These are phyloP conservation scores for Microdon myrmicae DNA, from an alignment of 2,888 invertebrate species.

Conservation along the genomic window DNA sequence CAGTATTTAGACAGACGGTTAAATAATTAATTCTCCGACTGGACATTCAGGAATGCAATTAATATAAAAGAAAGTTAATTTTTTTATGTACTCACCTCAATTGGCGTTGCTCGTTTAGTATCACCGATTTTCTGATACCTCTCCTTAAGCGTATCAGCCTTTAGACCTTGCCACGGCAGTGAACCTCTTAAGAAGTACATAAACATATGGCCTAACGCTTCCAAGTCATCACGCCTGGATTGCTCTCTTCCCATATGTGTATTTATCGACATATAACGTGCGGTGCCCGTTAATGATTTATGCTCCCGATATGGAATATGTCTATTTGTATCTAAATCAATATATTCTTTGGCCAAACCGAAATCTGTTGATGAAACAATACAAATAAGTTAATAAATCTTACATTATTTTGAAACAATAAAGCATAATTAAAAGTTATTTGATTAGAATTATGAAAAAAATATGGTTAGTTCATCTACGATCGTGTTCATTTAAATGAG, in stretches of 20 bases:
- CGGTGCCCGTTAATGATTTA: slow-evolving; percentile 99
- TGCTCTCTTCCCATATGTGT: slow-evolving; percentile 99
- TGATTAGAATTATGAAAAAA: not conserved
- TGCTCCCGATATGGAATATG: slow-evolving; percentile 99
- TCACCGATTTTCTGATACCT: slow-evolving; percentile 99
- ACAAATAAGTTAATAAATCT: slow-evolving; percentile 4
- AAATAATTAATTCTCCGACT: slow-evolving; percentile 1
- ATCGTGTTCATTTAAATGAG: too few relatives aligned
- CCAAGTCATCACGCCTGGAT: slow-evolving; percentile 98
- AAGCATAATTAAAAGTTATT: not conserved
- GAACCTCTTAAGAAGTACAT: slow-evolving; percentile 99
- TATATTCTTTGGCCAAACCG: slow-evolving; percentile 99
- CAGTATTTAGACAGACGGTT: not conserved
- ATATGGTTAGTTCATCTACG: too few relatives aligned
- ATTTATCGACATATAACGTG: slow-evolving; percentile 99
- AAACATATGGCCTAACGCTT: slow-evolving; percentile 99
- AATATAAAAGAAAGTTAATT: not conserved
- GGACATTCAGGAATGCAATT: not conserved
- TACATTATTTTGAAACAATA: not conserved
- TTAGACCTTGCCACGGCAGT: slow-evolving; percentile 99
- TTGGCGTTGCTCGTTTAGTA: slow-evolving; percentile 98
- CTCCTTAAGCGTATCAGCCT: slow-evolving; percentile 99
- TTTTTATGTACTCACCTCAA: slow-evolving; percentile 88
- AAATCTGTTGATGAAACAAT: slow-evolving; percentile 78
- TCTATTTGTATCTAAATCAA: slow-evolving; percentile 99